phyloP scores from a whole-genome alignment of 2,113 vertebrate genomes.

The Tetrao urogallus region DNA sequence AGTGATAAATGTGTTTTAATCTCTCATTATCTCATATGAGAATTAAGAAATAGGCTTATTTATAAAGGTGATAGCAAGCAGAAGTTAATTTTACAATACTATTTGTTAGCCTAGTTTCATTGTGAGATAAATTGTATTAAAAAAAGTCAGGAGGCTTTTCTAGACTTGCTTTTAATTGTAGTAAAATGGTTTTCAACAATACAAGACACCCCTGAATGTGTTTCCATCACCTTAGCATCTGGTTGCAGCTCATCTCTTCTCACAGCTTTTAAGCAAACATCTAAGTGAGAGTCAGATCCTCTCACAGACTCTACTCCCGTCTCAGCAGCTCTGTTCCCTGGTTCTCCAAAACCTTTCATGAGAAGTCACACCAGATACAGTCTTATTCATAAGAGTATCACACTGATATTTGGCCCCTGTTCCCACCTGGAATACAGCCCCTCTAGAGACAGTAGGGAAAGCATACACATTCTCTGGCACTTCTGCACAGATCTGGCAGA shows the following conservation, averaged over 20 bases:
- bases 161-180: not conserved
- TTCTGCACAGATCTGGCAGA: not conserved
- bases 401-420: not conserved
- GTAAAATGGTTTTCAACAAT: not conserved
- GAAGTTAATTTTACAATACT: not conserved
- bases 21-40: not conserved
- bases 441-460: not conserved
- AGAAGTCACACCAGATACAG: not conserved
- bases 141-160: not conserved
- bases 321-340: not conserved
- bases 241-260: not conserved
- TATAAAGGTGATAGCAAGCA: not conserved
- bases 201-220: not conserved
- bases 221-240: not conserved
- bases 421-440: not conserved
- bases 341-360: not conserved
- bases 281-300: not conserved
- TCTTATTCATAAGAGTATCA: not conserved
- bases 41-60: not conserved
- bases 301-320: not conserved
- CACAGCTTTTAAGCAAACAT: not conserved
- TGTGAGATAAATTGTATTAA: not conserved
- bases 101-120: not conserved
- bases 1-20: not conserved
- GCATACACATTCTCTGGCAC: rapidly evolving